phyloP scores from a whole-genome alignment of 2,113 vertebrate genomes.

The Leucopsar rothschildi region DNA sequence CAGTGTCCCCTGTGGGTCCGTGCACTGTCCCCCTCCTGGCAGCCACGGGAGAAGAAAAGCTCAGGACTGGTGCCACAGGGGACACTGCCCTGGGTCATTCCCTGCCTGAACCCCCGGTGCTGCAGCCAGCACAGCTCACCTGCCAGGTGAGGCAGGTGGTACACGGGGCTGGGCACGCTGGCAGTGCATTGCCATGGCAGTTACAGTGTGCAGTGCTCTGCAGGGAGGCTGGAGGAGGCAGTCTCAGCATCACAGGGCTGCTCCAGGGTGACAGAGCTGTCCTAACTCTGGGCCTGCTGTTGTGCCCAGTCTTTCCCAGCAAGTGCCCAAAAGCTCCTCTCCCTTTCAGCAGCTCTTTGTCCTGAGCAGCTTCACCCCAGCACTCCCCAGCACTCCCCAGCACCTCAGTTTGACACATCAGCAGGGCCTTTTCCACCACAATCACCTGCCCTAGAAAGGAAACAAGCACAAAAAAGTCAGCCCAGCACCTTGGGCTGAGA shows the following conservation, averaged over 20 bases:
- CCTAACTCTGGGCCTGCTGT: neutral
- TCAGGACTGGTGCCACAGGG: neutral
- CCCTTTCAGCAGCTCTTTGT: neutral
- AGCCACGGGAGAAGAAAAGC: neutral
- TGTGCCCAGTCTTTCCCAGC: neutral
- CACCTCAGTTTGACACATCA: neutral
- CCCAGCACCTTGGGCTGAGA: neutral
- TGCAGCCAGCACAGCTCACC: neutral
- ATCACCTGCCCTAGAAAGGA: neutral
- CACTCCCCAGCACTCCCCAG: rapidly evolving
- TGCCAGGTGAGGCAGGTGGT: neutral
- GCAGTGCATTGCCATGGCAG: slow-evolving; percentile 72
- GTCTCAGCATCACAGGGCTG: neutral
- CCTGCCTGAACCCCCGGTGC: rapidly evolving
- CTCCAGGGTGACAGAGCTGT: neutral
- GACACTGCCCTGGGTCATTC: neutral
- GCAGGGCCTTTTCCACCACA: neutral
- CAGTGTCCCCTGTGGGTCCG: neutral
- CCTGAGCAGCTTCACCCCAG: neutral
- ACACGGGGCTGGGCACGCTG: neutral
- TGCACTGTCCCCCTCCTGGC: neutral
- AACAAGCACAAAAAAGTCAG: neutral
- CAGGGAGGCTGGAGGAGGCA: neutral
- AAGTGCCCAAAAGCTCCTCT: neutral
- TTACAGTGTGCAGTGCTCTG: neutral